These are phyloP conservation scores for Aphidius ervi DNA, from an alignment of 1,140 invertebrate genomes.

Conservation along the genomic window DNA sequence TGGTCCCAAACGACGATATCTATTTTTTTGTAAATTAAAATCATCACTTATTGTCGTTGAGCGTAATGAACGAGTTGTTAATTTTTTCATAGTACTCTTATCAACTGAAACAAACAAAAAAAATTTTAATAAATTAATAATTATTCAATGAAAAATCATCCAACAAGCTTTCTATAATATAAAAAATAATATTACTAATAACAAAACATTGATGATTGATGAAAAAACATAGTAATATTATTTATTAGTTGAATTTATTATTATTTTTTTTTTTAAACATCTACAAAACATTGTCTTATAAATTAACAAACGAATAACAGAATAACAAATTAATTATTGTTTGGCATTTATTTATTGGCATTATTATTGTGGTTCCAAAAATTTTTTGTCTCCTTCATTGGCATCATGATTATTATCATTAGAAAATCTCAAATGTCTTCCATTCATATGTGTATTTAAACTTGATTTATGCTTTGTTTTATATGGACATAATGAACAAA, in stretches of 20 bases:
- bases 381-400: slow-evolving; percentile 29
- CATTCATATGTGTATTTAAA: slow-evolving; percentile 42
- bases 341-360: too few relatives aligned
- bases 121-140: too few relatives aligned
- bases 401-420: slow-evolving; percentile 33
- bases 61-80: slow-evolving; percentile 20
- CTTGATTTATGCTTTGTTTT: slow-evolving; percentile 43
- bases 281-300: too few relatives aligned
- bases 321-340: neutral
- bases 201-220: too few relatives aligned
- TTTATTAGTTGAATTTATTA: too few relatives aligned
- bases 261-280: too few relatives aligned
- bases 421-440: slow-evolving; percentile 39
- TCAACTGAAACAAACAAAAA: too few relatives aligned
- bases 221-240: too few relatives aligned
- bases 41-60: slow-evolving; percentile 24
- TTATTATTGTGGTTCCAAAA: slow-evolving; percentile 1
- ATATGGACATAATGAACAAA: slow-evolving; percentile 49
- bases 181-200: too few relatives aligned
- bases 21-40: slow-evolving; percentile 6
- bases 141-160: too few relatives aligned
- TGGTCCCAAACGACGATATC: slow-evolving; percentile 19
- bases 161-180: too few relatives aligned
- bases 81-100: neutral
- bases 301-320: neutral